Evolutionary conservation across 2,113 vertebrate genomes (phyloP).

Genomic region (Cyprinodon variegatus): DNA sequence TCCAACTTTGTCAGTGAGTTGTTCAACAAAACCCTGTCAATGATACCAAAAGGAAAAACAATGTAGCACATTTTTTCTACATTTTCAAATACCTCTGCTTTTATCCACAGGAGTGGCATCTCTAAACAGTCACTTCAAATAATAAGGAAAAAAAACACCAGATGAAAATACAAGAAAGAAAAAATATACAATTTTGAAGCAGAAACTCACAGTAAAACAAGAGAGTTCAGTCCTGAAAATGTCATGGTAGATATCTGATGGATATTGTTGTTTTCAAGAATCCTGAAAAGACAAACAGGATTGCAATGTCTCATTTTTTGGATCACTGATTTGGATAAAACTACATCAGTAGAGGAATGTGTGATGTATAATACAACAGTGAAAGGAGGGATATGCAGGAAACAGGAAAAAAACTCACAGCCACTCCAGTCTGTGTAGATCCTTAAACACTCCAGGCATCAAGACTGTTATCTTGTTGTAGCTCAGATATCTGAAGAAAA

Average conservation of each 20-base stretch:
- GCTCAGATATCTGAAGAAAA: constrained; percentile 86
- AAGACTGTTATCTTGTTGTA: constrained; percentile 88
- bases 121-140: not conserved
- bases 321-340: not conserved
- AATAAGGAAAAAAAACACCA: not conserved
- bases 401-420: constrained; percentile 82
- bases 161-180: constrained; percentile 1
- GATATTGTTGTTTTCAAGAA: constrained; percentile 94
- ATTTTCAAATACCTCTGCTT: not conserved
- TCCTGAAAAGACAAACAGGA: constrained; percentile 71
- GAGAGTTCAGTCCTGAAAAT: constrained; percentile 91
- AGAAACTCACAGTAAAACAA: constrained; percentile 92
- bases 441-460: constrained; percentile 89
- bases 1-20: constrained; percentile 86
- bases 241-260: constrained; percentile 86
- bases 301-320: constrained; percentile 14
- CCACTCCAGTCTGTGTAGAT: constrained; percentile 92
- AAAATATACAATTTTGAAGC: not conserved
- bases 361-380: not conserved
- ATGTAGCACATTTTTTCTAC: not conserved
- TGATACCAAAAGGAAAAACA: constrained; percentile 25
- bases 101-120: not conserved
- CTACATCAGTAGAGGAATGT: not conserved
- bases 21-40: constrained; percentile 87
- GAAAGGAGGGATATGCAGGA: not conserved